Evolutionary conservation across 92 coral and sea anemone species (phyloP).

Genomic region (Pocillopora grandis): DNA sequence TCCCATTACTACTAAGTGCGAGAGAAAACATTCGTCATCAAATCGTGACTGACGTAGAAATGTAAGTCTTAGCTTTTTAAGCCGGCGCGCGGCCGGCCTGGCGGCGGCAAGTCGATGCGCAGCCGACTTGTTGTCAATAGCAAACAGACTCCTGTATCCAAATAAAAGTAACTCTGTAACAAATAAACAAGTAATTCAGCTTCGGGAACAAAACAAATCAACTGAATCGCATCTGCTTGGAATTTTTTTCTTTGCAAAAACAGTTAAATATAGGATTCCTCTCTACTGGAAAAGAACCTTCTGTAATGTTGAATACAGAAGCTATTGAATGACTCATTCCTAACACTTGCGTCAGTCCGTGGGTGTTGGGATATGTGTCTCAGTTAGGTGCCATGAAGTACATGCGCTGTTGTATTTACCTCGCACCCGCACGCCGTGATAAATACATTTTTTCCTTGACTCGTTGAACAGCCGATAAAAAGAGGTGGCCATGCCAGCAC

Average conservation of each 20-base stretch:
- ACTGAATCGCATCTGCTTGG: neutral
- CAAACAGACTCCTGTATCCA: constrained; percentile 38
- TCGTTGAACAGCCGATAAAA: neutral
- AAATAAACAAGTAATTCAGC: constrained; percentile 23
- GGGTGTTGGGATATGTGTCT: constrained; percentile 15
- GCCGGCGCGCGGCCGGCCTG: neutral
- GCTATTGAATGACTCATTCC: constrained; percentile 37
- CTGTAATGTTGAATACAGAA: neutral
- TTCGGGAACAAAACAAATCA: constrained; percentile 31
- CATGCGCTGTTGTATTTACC: neutral
- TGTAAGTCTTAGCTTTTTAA: neutral
- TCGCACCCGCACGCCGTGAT: constrained; percentile 12
- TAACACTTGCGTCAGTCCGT: constrained; percentile 14
- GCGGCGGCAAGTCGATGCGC: neutral
- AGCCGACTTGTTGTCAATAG: constrained; percentile 16
- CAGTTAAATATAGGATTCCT: neutral
- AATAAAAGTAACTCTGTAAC: constrained; percentile 48
- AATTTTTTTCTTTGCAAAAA: constrained; percentile 12
- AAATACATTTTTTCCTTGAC: neutral
- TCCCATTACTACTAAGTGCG: neutral
- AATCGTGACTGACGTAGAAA: constrained; percentile 20
- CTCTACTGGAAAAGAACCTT: constrained; percentile 19
- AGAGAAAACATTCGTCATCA: neutral
- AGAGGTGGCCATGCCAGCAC: constrained; percentile 4
- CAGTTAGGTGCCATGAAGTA: constrained; percentile 5